Base-by-base conservation (phyloP, 2,797 vertebrate genomes). In the Macropodus opercularis region DNA sequence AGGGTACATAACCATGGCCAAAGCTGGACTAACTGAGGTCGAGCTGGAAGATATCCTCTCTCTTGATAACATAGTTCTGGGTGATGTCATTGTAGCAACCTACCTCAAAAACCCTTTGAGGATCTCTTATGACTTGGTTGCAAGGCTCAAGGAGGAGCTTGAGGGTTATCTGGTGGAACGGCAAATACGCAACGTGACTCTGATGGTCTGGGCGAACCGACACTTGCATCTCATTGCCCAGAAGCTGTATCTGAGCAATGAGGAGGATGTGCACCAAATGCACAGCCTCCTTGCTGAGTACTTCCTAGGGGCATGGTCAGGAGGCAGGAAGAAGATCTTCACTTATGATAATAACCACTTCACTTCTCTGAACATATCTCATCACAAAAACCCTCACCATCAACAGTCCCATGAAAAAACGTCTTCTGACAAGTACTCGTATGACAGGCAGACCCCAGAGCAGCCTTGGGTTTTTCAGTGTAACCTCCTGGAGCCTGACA, bases 381-480 rank as follows among this genome's bases (percentile, higher is more conserved):
- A 92, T 36, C 93, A 92, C 68, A 95, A 94, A 85, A 95, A 95
- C 70, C 88, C 95, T 72, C 94, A 92, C 0, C 88, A 95, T 51
- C 92, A 92, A 67, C 93, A 92, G 63, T 84, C 90, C 14, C 94
- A 95, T 50, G 96, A 95, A 66, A 98, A 96, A 75, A 90, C 94
- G 0, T 93, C 93, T 31, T 80, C 93, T 72, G 96, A 98, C 54
- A 96, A 98, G 76, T 92, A 92, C 41, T 96, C 94, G 6, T 98
- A 98, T 42, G 98, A 99, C 85, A 92, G 98, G 58, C 97, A 99
- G 78, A 95, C 94, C 6, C 97, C 97, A 0, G 96, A 98, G 67
- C 98, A 99, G 89, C 98, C 98, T 17, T 99, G 98, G 98, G 96
- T 98, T 63, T 99, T 99, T 78, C 98, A 99, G 71, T 99, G 98